A percentile compares a stretch with the other conserved stretches of the same genome.
Evolutionary conservation across 2,113 vertebrate species (phyloP).

Genomic region (Empidonax alnorum): DNA sequence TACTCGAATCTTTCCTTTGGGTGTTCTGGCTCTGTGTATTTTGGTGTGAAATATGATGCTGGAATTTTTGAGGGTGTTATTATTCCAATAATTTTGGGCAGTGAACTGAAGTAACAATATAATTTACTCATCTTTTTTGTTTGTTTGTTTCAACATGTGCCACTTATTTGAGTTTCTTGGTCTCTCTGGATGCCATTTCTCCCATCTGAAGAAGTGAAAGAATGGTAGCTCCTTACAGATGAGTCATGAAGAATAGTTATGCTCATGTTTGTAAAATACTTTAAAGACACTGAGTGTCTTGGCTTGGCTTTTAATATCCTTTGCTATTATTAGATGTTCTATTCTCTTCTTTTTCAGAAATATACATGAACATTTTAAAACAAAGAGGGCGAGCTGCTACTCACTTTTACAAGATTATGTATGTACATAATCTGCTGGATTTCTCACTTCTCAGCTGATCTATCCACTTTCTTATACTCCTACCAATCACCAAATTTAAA

Average conservation of each 20-base stretch:
- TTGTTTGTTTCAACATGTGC: neutral
- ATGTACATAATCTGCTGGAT: neutral
- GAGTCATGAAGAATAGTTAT: neutral
- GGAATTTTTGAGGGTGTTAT: neutral
- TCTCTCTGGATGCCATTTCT: neutral
- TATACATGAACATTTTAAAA: neutral
- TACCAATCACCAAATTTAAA: neutral
- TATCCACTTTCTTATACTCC: neutral
- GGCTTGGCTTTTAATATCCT: neutral
- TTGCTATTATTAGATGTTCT: slow-evolving; percentile 1
- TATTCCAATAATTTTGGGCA: neutral
- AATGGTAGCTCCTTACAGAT: neutral
- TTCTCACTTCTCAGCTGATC: neutral
- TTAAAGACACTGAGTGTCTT: neutral
- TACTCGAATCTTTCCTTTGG: neutral
- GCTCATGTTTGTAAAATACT: neutral
- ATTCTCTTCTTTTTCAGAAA: neutral
- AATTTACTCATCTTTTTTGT: neutral
- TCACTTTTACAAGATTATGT: neutral
- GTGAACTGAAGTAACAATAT: neutral
- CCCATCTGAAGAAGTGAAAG: neutral
- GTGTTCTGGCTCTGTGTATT: neutral
- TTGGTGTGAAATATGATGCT: neutral
- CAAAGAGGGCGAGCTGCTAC: neutral
- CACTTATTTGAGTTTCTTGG: neutral